Base-by-base conservation (phyloP, 2,113 vertebrate species). In the Rutilus rutilus region DNA sequence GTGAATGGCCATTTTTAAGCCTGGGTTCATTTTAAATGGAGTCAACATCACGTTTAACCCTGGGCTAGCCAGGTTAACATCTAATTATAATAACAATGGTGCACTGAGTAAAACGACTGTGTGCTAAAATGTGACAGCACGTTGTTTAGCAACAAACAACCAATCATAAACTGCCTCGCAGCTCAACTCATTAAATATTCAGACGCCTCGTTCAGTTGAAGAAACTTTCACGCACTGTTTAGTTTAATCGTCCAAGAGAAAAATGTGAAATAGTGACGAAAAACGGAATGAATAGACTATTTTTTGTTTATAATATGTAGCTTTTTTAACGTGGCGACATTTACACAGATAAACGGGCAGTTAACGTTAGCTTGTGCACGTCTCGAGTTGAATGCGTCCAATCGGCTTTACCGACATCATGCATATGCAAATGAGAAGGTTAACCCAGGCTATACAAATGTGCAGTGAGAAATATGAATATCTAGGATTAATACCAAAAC, bases 361-460 rank as follows among this genome's bases (percentile, higher is more conserved):
- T 71, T 71, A 39, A 5, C 12, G 33, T 71, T 71, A 39, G 5
- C 12, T 6, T 21, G 33, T 19, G 21, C 19, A 5, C 19, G 67
- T 21, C 67, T 42, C 39, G 12, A 25, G 12, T 6, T 45, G 71
- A 47, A 47, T n/a, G n/a, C 42, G n/a, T 75, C 71, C 71, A 75
- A 75, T 75, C 71, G 3, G n/a, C 11, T 36, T 75, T 75, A 7
- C 23, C 1, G n/a, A 75, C n/a, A 27, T 27, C 42, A 75, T 47
- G 39, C n/a, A 75, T 47, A 75, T 75, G 42, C 23, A 75, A 75
- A 75, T 47, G 14, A 75, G 39, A 25, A 47, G 71, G 42, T 75
- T 75, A 75, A 27, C 42, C 42, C 42, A 47, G 71, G 71, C 6
- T 47, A 4, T 47, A 47, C 42, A 25, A 8, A 45, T 42, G 67